phyloP scores from a whole-genome alignment of 2,113 vertebrate genomes.

The Ramphastos sulfuratus region DNA sequence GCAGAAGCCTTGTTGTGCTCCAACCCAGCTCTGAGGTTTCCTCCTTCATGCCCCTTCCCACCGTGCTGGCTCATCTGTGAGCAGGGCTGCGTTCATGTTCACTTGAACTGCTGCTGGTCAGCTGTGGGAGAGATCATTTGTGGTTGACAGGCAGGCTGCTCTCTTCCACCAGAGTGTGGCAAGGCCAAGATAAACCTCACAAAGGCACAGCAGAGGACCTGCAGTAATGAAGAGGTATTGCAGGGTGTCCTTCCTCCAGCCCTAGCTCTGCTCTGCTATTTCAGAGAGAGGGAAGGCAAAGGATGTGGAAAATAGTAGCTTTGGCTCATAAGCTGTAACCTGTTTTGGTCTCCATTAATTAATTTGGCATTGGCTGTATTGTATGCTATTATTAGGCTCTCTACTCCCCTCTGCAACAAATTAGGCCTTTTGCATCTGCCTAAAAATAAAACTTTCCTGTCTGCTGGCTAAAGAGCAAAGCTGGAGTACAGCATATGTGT shows the following conservation, averaged over 20 bases:
- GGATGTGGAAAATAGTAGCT: conserved; percentile 59
- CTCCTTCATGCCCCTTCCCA: neutral
- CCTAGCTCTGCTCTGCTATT: neutral
- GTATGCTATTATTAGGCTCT: conserved; percentile 62
- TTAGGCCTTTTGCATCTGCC: conserved; percentile 69
- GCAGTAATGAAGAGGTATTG: fast-evolving
- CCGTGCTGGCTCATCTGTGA: neutral
- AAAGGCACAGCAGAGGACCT: neutral
- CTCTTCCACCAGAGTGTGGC: neutral
- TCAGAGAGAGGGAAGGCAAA: neutral
- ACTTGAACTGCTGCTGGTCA: neutral
- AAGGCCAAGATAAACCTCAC: neutral
- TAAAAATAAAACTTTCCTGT: conserved; percentile 74
- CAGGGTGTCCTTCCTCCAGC: neutral
- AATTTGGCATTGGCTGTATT: conserved; percentile 37
- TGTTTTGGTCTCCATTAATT: conserved; percentile 57
- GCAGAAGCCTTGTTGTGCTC: neutral
- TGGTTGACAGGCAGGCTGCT: neutral
- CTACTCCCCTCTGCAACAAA: conserved; percentile 63
- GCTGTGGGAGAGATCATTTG: fast-evolving
- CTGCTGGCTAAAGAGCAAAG: conserved; percentile 53
- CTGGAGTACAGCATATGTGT: conserved; percentile 64
- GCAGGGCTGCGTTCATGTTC: neutral
- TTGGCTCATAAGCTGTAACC: conserved; percentile 42
- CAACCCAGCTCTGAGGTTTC: neutral